phyloP scores from a whole-genome alignment of 2,797 vertebrate genomes.

The Propithecus perrieri region DNA sequence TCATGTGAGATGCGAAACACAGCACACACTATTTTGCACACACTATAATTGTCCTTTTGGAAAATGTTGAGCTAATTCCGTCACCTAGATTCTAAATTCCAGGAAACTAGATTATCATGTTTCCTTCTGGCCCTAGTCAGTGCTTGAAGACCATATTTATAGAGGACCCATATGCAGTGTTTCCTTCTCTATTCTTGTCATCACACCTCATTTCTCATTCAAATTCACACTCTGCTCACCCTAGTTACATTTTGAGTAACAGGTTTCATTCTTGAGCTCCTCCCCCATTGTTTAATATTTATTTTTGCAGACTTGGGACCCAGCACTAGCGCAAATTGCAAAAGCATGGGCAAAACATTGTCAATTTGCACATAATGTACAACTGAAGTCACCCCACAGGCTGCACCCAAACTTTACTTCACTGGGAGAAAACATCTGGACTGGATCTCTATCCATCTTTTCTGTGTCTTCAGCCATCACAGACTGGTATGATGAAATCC shows the following conservation, averaged over 20 bases:
- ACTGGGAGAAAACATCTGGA: slow-evolving; percentile 92
- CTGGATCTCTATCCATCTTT: slow-evolving; percentile 73
- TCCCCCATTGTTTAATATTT: slow-evolving; percentile 10
- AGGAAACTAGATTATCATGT: neutral
- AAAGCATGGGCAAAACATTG: slow-evolving; percentile 88
- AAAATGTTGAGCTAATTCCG: neutral
- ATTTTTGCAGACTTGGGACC: slow-evolving; percentile 89
- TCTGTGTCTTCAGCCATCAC: slow-evolving; percentile 68
- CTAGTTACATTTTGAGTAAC: neutral
- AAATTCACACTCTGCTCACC: neutral
- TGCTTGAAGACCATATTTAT: neutral
- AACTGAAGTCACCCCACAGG: slow-evolving; percentile 25
- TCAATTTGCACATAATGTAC: slow-evolving; percentile 85
- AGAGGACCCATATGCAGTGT: rapidly evolving
- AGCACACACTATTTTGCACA: neutral
- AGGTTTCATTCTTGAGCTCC: neutral
- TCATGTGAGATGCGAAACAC: neutral
- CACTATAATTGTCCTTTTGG: neutral
- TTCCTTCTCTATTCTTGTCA: neutral
- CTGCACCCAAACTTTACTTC: slow-evolving; percentile 84
- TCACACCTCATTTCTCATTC: neutral
- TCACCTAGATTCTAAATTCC: slow-evolving; percentile 6
- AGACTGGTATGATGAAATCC: slow-evolving; percentile 82
- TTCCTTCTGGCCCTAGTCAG: neutral
- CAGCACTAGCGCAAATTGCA: slow-evolving; percentile 86